phyloP scores from a whole-genome alignment of 1,140 invertebrate genomes.

The Drosophila ohnishii region DNA sequence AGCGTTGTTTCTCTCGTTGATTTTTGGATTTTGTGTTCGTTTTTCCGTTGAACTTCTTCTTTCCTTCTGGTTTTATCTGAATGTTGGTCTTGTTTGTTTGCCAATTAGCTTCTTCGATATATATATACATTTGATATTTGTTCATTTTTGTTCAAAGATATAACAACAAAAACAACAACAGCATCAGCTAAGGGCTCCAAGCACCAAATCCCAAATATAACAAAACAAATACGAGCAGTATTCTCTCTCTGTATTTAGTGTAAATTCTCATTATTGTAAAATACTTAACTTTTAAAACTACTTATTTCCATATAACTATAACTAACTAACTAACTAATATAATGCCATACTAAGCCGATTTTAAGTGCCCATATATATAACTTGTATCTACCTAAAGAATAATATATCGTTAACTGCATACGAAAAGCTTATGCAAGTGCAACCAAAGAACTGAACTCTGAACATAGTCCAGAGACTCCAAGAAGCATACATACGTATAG shows the following conservation, averaged over 20 bases:
- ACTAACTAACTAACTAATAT: slow-evolving; percentile 14
- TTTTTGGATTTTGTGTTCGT: slow-evolving; percentile 33
- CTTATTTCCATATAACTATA: slow-evolving; percentile 29
- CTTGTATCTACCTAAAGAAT: slow-evolving; percentile 27
- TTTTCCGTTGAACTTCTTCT: slow-evolving; percentile 33
- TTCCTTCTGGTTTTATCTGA: slow-evolving; percentile 58
- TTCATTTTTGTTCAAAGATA: slow-evolving; percentile 64
- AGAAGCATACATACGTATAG: slow-evolving; percentile 8
- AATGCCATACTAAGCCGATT: slow-evolving; percentile 31
- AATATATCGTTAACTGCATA: slow-evolving; percentile 35
- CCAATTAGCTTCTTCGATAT: slow-evolving; percentile 62
- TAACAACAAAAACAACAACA: slow-evolving; percentile 82
- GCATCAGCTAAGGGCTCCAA: slow-evolving; percentile 66
- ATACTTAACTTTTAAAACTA: slow-evolving; percentile 41
- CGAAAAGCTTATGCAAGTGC: slow-evolving; percentile 40
- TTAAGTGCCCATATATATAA: slow-evolving; percentile 37
- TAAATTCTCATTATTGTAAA: slow-evolving; percentile 60
- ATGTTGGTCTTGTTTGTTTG: slow-evolving; percentile 74
- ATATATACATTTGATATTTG: slow-evolving; percentile 55
- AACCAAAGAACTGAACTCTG: slow-evolving; percentile 31
- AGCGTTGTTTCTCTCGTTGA: slow-evolving; percentile 42
- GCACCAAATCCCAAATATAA: slow-evolving; percentile 55
- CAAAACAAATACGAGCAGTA: slow-evolving; percentile 44
- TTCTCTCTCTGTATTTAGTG: slow-evolving; percentile 48
- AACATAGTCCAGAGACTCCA: slow-evolving; percentile 26